These are phyloP conservation scores for Brachionus rubens DNA, from an alignment of 1,140 invertebrate genomes.

Conservation along the genomic window DNA sequence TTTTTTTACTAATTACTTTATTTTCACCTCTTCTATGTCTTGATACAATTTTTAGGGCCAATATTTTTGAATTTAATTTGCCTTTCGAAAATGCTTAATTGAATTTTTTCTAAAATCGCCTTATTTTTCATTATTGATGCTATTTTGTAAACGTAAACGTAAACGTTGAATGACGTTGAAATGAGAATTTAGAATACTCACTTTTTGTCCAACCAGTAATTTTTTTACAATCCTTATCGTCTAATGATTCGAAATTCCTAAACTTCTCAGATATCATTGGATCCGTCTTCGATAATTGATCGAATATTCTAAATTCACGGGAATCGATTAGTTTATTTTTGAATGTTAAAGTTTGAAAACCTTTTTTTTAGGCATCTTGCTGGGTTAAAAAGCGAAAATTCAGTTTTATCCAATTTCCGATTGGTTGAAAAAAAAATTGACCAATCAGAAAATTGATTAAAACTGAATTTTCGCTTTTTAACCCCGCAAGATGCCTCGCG, in stretches of 20 bases:
- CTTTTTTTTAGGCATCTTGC: too few relatives aligned
- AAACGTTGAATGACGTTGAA: background rate
- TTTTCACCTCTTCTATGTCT: background rate
- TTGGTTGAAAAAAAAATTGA: too few relatives aligned
- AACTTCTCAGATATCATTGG: too few relatives aligned
- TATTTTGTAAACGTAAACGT: background rate
- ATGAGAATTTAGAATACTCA: background rate
- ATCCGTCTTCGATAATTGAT: too few relatives aligned
- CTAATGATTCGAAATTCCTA: background rate
- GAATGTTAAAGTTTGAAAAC: too few relatives aligned
- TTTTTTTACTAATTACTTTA: background rate
- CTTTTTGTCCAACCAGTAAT: constrained; percentile 20
- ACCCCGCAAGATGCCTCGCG: too few relatives aligned
- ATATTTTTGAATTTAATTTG: background rate
- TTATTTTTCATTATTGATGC: background rate
- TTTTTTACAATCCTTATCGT: background rate
- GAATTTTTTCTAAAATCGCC: background rate
- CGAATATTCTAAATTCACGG: too few relatives aligned
- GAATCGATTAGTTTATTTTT: too few relatives aligned
- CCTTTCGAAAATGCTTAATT: background rate
- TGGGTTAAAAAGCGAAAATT: too few relatives aligned
- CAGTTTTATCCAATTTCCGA: too few relatives aligned
- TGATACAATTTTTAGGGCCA: background rate
- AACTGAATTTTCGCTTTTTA: too few relatives aligned
- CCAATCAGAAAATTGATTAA: too few relatives aligned